These are phyloP conservation scores for Mystacides longicornis DNA, from an alignment of 2,888 invertebrate genomes.

Conservation along the genomic window DNA sequence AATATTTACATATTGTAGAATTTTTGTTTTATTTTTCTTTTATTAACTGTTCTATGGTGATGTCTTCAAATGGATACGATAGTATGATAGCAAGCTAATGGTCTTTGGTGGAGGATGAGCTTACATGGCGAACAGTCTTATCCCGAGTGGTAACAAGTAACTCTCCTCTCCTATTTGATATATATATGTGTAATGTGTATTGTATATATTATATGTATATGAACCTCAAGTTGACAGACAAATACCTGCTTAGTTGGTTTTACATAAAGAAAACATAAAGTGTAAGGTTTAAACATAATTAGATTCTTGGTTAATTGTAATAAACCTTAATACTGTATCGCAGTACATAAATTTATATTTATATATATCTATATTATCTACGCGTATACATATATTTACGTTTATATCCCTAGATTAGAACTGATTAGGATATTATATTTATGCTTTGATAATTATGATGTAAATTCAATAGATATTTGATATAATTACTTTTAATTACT, in stretches of 20 bases:
- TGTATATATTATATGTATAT: too few species aligned
- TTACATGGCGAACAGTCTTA: too few species aligned
- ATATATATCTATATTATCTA: background rate
- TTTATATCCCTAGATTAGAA: slow-evolving; percentile 27
- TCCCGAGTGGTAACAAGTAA: too few species aligned
- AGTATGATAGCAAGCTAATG: too few species aligned
- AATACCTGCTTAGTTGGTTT: slow-evolving; percentile 1
- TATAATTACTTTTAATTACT: slow-evolving; percentile 16
- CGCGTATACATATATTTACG: background rate
- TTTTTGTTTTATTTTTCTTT: background rate
- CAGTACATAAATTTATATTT: background rate
- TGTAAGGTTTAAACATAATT: background rate
- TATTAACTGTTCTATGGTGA: background rate
- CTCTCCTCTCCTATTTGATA: too few species aligned
- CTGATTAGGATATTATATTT: slow-evolving; percentile 25
- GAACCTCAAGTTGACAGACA: background rate
- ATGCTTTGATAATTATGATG: slow-evolving; percentile 25
- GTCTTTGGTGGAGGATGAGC: too few species aligned
- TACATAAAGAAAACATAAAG: background rate
- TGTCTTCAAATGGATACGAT: too few species aligned
- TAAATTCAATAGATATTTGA: slow-evolving; percentile 21
- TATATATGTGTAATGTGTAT: too few species aligned
- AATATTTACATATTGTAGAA: background rate
- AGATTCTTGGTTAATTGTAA: slow-evolving; percentile 1
- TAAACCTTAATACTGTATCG: too few species aligned